These are phyloP conservation scores for Catharus minimus DNA, from an alignment of 2,113 vertebrate genomes.

Conservation along the genomic window DNA sequence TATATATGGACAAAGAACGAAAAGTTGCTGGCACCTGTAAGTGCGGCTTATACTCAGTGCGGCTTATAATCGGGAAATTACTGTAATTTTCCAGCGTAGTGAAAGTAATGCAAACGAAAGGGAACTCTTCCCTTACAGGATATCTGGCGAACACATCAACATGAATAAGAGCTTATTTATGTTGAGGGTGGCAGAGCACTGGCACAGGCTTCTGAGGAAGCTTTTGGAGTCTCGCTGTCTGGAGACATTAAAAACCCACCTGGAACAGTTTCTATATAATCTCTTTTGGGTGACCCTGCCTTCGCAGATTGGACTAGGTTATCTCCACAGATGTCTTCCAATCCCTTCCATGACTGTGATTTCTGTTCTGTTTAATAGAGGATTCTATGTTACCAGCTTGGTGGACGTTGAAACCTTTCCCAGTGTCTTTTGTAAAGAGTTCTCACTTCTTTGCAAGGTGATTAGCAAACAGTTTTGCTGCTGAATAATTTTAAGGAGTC, in stretches of 20 bases:
- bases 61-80: too few species aligned
- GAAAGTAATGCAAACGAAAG: not conserved
- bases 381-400: not conserved
- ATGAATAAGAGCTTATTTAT: not conserved
- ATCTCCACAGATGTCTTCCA: not conserved
- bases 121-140: not conserved
- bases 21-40: too few species aligned
- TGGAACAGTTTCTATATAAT: not conserved
- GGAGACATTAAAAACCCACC: not conserved
- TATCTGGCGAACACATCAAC: not conserved
- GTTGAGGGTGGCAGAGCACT: not conserved
- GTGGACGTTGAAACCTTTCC: not conserved
- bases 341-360: not conserved
- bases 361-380: not conserved
- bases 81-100: not conserved
- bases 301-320: not conserved
- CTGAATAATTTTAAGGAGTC: conserved; percentile 11
- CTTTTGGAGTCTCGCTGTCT: not conserved
- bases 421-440: not conserved
- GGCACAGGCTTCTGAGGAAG: not conserved
- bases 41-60: too few species aligned
- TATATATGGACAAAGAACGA: too few species aligned
- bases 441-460: not conserved
- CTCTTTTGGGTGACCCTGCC: not conserved
- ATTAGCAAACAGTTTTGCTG: not conserved